Percentiles rank a stretch among this genome's conserved stretches.
Evolutionary conservation across 2,888 invertebrate species (phyloP).

Genomic region (Aleiodes alternator): DNA sequence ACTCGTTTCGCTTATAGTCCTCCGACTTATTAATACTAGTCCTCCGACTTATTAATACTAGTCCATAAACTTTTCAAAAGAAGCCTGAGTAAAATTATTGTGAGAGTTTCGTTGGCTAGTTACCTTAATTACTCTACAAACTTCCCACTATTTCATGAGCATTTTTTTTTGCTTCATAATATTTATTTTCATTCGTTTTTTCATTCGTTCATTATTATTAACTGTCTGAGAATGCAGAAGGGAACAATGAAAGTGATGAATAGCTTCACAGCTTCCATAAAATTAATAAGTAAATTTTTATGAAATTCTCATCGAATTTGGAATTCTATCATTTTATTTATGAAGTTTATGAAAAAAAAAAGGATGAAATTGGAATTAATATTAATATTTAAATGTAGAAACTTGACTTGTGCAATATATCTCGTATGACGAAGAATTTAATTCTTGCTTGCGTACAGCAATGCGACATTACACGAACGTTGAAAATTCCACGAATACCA

Average conservation of each 20-base stretch:
- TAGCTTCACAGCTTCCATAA: no score
- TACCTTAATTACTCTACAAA: constrained; percentile 43
- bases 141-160: constrained; percentile 17
- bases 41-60: constrained; percentile 44
- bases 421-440: constrained; percentile 11
- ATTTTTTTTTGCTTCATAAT: neutral
- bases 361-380: no score
- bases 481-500: constrained; percentile 50
- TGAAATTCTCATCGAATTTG: no score
- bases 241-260: no score
- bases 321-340: no score
- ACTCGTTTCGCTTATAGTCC: constrained; percentile 37
- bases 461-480: constrained; percentile 47
- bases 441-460: constrained; percentile 24
- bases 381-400: neutral
- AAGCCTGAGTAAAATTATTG: constrained; percentile 39
- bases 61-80: constrained; percentile 40
- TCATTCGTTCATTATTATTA: no score
- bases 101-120: constrained; percentile 34
- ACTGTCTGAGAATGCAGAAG: no score
- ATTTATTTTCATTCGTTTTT: neutral
- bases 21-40: constrained; percentile 44
- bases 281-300: no score
- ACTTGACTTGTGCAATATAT: constrained; percentile 3
- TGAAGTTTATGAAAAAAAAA: no score